Percentiles rank a stretch among this genome's conserved stretches.
Conservation (phyloP, 2,888 invertebrate genomes). For the Phyllotreta cruciferae region DNA sequence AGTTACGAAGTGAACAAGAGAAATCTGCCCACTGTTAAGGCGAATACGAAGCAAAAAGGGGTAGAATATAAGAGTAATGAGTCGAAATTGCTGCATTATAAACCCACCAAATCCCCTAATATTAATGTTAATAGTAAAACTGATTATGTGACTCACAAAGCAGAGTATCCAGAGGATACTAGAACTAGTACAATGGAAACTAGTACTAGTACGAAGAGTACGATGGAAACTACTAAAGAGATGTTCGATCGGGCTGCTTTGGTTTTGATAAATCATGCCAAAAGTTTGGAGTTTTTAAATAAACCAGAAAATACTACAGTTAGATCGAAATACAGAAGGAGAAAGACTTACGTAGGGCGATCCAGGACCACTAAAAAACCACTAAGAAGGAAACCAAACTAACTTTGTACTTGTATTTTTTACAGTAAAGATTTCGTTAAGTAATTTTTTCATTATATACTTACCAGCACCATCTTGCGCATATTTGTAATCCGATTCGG, state of each 20-base stretch:
- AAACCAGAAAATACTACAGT: slow-evolving; percentile 39
- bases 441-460: slow-evolving; percentile 45
- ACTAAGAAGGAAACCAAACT: background rate
- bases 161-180: slow-evolving; percentile 36
- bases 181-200: slow-evolving; percentile 4
- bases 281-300: slow-evolving; percentile 52
- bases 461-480: slow-evolving; percentile 88
- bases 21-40: slow-evolving; percentile 36
- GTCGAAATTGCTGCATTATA: slow-evolving; percentile 11
- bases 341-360: slow-evolving; percentile 41
- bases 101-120: background rate
- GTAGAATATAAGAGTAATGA: slow-evolving; percentile 9
- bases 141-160: slow-evolving; percentile 46
- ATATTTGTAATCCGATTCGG: slow-evolving; percentile 90
- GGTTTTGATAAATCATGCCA: slow-evolving; percentile 59
- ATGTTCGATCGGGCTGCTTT: slow-evolving; percentile 55
- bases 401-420: slow-evolving; percentile 24
- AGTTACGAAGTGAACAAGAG: slow-evolving; percentile 63
- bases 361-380: slow-evolving; percentile 28
- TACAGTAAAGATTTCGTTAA: slow-evolving; percentile 11
- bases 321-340: slow-evolving; percentile 45
- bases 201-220: background rate
- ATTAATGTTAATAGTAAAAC: slow-evolving; percentile 8
- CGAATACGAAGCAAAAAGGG: slow-evolving; percentile 1
- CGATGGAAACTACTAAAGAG: slow-evolving; percentile 33